Conservation (phyloP, 2,888 invertebrate species). For the Alloplasta piceator region DNA sequence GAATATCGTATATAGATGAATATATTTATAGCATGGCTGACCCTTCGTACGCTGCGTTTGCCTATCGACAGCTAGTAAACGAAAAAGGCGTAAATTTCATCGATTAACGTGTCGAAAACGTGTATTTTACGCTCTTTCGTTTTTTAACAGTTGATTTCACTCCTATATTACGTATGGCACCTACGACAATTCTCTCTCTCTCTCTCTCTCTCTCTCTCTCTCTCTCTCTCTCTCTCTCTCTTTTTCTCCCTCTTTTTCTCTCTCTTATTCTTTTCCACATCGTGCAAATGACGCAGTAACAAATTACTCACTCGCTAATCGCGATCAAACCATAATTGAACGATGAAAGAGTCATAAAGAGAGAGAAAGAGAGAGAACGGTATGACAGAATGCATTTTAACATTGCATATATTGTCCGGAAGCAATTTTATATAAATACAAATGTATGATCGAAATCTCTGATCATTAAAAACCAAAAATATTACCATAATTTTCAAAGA, state of each 20-base stretch:
- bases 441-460: too few relatives aligned
- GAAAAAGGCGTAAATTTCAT: too few relatives aligned
- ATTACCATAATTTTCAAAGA: too few relatives aligned
- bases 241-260: not conserved
- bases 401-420: not conserved
- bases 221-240: slow-evolving; percentile 11
- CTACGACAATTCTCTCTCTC: slow-evolving; percentile 6
- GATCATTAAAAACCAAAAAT: too few relatives aligned
- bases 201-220: slow-evolving; percentile 7
- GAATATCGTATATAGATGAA: not conserved
- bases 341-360: slow-evolving; percentile 8
- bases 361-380: not conserved
- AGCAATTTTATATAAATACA: too few relatives aligned
- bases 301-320: slow-evolving; percentile 57
- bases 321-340: slow-evolving; percentile 34
- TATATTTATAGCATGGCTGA: slow-evolving; percentile 2
- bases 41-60: slow-evolving; percentile 10
- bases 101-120: too few relatives aligned
- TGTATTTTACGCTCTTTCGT: too few relatives aligned
- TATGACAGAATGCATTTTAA: slow-evolving; percentile 8
- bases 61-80: not conserved
- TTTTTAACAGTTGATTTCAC: not conserved
- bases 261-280: slow-evolving; percentile 1
- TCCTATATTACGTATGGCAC: slow-evolving; percentile 25
- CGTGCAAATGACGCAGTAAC: slow-evolving; percentile 33